These are phyloP conservation scores for Clarias macrocephalus DNA, from an alignment of 2,113 vertebrate genomes.

Conservation along the genomic window DNA sequence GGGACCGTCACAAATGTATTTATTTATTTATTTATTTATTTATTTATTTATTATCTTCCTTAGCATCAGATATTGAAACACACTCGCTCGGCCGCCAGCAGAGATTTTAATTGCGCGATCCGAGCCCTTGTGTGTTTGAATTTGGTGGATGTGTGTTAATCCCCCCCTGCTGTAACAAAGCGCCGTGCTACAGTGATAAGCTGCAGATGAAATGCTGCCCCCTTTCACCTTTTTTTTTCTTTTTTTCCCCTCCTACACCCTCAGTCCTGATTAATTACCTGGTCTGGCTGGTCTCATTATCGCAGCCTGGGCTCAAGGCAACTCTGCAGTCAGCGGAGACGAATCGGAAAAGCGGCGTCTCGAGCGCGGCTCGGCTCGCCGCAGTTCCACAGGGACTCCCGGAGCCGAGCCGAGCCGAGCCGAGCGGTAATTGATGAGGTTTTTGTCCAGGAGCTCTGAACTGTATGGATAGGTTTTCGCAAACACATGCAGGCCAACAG, in stretches of 20 bases:
- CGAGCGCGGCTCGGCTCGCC: neutral
- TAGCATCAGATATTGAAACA: neutral
- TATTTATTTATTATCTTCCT: neutral
- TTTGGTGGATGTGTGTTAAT: constrained; percentile 34
- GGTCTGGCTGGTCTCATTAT: constrained; percentile 25
- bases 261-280: constrained; percentile 43
- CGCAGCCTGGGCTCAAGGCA: constrained; percentile 1
- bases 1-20: neutral
- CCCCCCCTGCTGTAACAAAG: constrained; percentile 27
- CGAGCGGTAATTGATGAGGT: constrained; percentile 46
- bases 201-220: constrained; percentile 12
- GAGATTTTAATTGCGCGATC: constrained; percentile 46
- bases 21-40: too few species aligned
- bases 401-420: neutral
- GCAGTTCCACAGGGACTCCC: constrained; percentile 31
- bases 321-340: constrained; percentile 1
- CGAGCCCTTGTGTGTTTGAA: constrained; percentile 22
- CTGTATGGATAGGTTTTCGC: constrained; percentile 31
- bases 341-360: neutral
- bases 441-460: constrained; percentile 11
- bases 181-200: constrained; percentile 24
- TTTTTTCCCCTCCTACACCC: neutral
- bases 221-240: neutral
- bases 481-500: constrained; percentile 28
- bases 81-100: neutral